phyloP scores from a whole-genome alignment of 2,888 invertebrate species.

The Bombylius discolor region DNA sequence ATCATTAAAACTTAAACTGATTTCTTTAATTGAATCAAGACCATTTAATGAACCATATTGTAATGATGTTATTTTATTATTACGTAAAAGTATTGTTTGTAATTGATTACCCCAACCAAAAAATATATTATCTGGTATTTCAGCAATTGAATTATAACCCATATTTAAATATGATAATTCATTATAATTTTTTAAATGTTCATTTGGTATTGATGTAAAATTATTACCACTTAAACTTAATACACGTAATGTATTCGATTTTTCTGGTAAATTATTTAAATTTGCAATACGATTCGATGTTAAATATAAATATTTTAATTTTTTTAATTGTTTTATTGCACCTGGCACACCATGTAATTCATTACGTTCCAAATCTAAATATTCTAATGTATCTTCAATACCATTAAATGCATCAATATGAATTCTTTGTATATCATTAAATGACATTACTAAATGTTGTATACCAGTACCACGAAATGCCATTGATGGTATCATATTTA shows the following conservation, averaged over 20 bases:
- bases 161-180: conserved; percentile 75
- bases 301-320: conserved; percentile 67
- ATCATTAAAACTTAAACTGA: conserved; percentile 84
- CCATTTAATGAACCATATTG: conserved; percentile 59
- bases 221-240: conserved; percentile 71
- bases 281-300: conserved; percentile 63
- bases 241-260: conserved; percentile 48
- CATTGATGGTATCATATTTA: conserved; percentile 49
- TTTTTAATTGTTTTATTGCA: conserved; percentile 52
- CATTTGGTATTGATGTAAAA: conserved; percentile 56
- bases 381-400: conserved; percentile 60
- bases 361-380: conserved; percentile 73
- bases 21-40: conserved; percentile 65
- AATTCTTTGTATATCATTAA: conserved; percentile 57
- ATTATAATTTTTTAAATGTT: conserved; percentile 55
- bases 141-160: conserved; percentile 73
- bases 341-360: conserved; percentile 54
- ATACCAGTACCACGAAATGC: conserved; percentile 58
- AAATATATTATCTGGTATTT: conserved; percentile 65
- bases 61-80: conserved; percentile 67
- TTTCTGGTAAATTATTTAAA: conserved; percentile 45
- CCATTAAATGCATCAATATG: conserved; percentile 61
- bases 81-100: conserved; percentile 66
- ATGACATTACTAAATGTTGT: conserved; percentile 64
- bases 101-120: conserved; percentile 64